A percentile compares a stretch with the other conserved stretches of the same genome.
Conservation (phyloP, 2,113 vertebrate species). For the Psittacara wagleri region DNA sequence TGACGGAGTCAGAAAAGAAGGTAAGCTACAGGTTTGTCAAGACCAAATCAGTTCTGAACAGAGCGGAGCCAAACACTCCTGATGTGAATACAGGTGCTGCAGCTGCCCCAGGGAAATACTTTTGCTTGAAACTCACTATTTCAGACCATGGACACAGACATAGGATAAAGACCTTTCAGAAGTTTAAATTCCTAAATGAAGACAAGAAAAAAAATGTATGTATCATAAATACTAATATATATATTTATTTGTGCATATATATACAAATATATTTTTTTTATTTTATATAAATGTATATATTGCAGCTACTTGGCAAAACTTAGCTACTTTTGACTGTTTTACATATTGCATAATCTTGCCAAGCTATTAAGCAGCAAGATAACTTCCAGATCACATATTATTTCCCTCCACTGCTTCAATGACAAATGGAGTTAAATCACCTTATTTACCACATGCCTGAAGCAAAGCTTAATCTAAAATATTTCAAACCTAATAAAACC, state of each 20-base stretch:
- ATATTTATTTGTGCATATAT: not conserved
- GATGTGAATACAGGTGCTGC: not conserved
- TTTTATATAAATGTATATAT: not conserved
- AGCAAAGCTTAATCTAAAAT: not conserved
- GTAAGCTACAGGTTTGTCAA: not conserved
- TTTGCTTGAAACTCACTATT: not conserved
- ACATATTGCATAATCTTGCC: not conserved
- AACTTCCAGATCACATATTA: not conserved
- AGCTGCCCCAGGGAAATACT: not conserved
- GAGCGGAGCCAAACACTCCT: fast-evolving
- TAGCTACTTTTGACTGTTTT: not conserved
- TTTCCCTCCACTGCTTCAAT: not conserved
- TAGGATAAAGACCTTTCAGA: not conserved
- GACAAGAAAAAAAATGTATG: too few species aligned
- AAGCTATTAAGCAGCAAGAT: not conserved
- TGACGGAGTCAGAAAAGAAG: not conserved
- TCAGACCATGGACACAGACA: not conserved
- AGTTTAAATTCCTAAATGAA: not conserved
- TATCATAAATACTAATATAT: not conserved
- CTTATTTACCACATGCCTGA: not conserved
- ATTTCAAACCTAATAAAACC: constrained; percentile 20
- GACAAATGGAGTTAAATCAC: constrained; percentile 31
- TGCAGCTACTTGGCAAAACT: not conserved
- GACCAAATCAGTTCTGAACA: not conserved
- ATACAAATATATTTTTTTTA: not conserved